Conservation (phyloP, 2,797 vertebrate species). For the Lepidocolaptes lacrymiger region DNA sequence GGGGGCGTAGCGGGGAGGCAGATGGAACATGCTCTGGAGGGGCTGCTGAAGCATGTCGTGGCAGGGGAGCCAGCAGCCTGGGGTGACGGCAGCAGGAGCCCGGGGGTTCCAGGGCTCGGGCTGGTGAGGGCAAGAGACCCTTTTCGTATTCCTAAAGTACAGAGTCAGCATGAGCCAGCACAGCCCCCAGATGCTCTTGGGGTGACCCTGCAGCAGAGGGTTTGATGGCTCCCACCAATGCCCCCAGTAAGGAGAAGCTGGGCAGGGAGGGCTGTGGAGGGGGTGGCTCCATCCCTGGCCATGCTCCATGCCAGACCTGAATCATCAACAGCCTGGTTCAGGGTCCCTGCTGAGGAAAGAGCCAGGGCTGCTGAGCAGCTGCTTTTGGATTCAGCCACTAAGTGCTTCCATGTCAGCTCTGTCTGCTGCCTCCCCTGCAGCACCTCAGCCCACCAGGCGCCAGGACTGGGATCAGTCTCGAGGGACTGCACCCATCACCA, state of each 20-base stretch:
- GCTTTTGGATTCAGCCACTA: neutral
- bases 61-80: neutral
- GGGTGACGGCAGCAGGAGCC: neutral
- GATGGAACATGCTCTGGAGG: neutral
- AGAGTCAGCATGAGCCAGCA: rapidly evolving
- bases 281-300: neutral
- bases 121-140: rapidly evolving
- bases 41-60: neutral
- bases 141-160: rapidly evolving
- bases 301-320: neutral
- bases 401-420: neutral
- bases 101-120: rapidly evolving
- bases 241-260: neutral
- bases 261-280: neutral
- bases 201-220: neutral
- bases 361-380: neutral
- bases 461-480: neutral
- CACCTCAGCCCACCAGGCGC: neutral
- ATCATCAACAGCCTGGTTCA: rapidly evolving
- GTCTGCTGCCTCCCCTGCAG: neutral
- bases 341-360: neutral
- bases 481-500: neutral
- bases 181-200: rapidly evolving
- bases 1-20: neutral
- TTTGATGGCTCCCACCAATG: neutral